Evolutionary conservation across 37 sponge, comb jelly and placozoan species (phyloP).

Genomic region (Chondrilla cf. caribensis): DNA sequence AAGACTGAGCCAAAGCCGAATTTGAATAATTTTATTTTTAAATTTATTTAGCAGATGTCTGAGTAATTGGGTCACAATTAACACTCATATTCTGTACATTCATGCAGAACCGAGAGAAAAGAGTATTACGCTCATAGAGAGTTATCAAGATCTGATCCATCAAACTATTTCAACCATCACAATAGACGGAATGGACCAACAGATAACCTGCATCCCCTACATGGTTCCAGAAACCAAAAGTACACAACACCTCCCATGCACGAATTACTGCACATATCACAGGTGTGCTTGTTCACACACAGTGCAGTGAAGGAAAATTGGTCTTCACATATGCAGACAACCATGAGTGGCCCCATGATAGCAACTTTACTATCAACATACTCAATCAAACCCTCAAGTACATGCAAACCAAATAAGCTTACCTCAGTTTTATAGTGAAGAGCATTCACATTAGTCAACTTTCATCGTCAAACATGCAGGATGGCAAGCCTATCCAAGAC

Average conservation of each 20-base stretch:
- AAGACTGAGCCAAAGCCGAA: no score
- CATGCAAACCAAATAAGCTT: no score
- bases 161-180: constrained; percentile 24
- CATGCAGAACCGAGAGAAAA: not conserved
- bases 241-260: constrained; percentile 24
- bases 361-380: constrained; percentile 48
- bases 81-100: no score
- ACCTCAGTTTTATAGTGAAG: no score
- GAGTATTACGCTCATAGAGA: not conserved
- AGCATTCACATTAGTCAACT: no score
- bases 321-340: constrained; percentile 16
- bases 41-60: no score
- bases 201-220: constrained; percentile 23
- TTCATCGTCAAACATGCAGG: no score
- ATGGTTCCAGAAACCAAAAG: constrained; percentile 17
- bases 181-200: constrained; percentile 52
- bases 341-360: constrained; percentile 47
- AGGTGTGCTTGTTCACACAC: constrained; percentile 34
- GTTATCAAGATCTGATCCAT: not conserved
- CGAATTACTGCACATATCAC: constrained; percentile 32
- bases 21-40: no score
- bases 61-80: no score
- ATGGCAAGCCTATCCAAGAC: not conserved
- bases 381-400: no score
- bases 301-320: not conserved